Evolutionary conservation across 2,113 vertebrate genomes (phyloP), one percentile per base, ranked within the genome.

Genomic region (Lota lota): DNA sequence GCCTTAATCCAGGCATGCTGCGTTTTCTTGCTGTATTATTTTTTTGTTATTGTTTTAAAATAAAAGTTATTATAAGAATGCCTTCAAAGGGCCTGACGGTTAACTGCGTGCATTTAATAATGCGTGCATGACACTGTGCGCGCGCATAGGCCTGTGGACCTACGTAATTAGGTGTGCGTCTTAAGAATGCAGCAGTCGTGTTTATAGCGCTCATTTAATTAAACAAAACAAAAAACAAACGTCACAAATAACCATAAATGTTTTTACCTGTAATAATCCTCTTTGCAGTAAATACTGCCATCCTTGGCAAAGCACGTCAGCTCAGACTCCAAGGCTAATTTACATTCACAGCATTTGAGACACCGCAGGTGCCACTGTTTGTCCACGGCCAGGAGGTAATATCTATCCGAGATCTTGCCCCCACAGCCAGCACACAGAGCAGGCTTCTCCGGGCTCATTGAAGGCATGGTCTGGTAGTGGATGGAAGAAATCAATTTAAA

Each of bases 221-320:
- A 15, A 4, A 19, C 50, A 22, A 47, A 68, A 36, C 7, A 8
- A 47, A 6, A 20, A 22, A 61, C 47, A 22, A 68, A 61, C 8
- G 7, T 20, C 20, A 61, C 2, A 4, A 1, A 14, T 22, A 73
- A 80, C 73, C 63, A 70, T 69, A 2, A 63, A 73, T 77, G 73
- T 77, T 81, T 85, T 88, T 95, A 97, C 97, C 97, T 98, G 96
- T 99, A 99, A 78, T 99, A 99, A 91, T 99, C 97, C 90, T 99
- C 97, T 90, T 99, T 99, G 94, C 97, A 99, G 89, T 99, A 99
- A 93, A 99, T 99, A 89, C 97, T 98, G 69, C 97, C 97, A 92
- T 99, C 97, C 94, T 99, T 99, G 87, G 96, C 96, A 89, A 99
- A 99, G 92, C 97, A 99, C 85, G 97, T 99, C 83, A 99, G 94